phyloP scores from a whole-genome alignment of 2,113 vertebrate species.

The Chitala chitala region DNA sequence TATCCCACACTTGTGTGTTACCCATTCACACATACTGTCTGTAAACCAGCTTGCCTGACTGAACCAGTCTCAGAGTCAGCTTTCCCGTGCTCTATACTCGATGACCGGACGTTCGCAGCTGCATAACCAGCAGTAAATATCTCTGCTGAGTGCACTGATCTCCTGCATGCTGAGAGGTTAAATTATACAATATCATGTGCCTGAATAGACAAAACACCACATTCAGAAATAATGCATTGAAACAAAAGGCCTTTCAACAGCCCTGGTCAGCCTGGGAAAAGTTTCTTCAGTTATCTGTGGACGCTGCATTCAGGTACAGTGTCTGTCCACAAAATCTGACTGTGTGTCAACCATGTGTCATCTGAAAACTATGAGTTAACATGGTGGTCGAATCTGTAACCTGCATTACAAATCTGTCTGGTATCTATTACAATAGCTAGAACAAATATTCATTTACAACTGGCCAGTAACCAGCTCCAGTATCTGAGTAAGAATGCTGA shows the following conservation, averaged over 20 bases:
- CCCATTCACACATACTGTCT: too few species aligned
- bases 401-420: neutral
- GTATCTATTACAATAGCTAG: neutral
- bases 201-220: slow-evolving; percentile 71
- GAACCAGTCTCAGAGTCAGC: too few species aligned
- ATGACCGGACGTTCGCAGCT: slow-evolving; percentile 46
- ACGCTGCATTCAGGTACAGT: neutral
- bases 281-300: slow-evolving; percentile 37
- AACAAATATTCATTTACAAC: neutral
- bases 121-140: slow-evolving; percentile 72
- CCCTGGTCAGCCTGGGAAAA: slow-evolving; percentile 62
- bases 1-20: too few species aligned
- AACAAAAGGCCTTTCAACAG: slow-evolving; percentile 72
- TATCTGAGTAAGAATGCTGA: neutral
- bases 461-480: neutral
- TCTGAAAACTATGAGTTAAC: neutral
- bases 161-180: slow-evolving; percentile 68
- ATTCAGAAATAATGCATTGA: slow-evolving; percentile 68
- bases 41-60: too few species aligned
- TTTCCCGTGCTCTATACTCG: too few species aligned
- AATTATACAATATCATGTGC: slow-evolving; percentile 73
- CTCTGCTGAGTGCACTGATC: slow-evolving; percentile 66
- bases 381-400: neutral
- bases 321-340: slow-evolving; percentile 5
- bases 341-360: neutral